Conservation (phyloP, 2,888 invertebrate genomes). For the Bombyx huttoni region DNA sequence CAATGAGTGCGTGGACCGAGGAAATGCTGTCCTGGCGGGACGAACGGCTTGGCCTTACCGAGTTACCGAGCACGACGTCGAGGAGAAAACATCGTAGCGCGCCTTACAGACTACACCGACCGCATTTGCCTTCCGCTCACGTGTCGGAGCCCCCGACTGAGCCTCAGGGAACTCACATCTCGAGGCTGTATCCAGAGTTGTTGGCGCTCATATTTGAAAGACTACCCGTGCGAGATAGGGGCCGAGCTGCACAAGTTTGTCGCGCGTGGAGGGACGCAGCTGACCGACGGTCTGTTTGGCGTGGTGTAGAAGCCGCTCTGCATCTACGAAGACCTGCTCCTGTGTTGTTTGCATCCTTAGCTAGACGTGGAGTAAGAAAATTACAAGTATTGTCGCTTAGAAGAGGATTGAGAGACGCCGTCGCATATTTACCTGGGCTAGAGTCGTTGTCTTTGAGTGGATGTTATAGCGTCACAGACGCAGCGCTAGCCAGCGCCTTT, state of each 20-base stretch:
- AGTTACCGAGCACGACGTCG: slow-evolving; percentile 47
- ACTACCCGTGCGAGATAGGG: slow-evolving; percentile 89
- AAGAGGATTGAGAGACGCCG: slow-evolving; percentile 86
- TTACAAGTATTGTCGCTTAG: slow-evolving; percentile 91
- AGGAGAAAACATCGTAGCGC: slow-evolving; percentile 72
- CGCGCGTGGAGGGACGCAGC: slow-evolving; percentile 92
- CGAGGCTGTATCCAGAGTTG: slow-evolving; percentile 92
- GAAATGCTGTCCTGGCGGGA: slow-evolving; percentile 64
- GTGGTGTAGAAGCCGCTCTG: slow-evolving; percentile 91
- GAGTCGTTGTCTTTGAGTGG: slow-evolving; percentile 92
- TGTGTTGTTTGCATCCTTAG: slow-evolving; percentile 87
- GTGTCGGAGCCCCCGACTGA: slow-evolving; percentile 58
- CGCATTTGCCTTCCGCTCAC: slow-evolving; percentile 68
- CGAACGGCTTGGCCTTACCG: slow-evolving; percentile 57
- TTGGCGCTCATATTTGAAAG: slow-evolving; percentile 92
- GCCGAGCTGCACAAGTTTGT: slow-evolving; percentile 92
- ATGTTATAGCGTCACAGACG: slow-evolving; percentile 93
- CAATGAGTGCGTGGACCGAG: slow-evolving; percentile 68
- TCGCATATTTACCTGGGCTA: slow-evolving; percentile 87
- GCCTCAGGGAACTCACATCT: slow-evolving; percentile 81
- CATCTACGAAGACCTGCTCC: slow-evolving; percentile 88
- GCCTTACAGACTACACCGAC: slow-evolving; percentile 78
- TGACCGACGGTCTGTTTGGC: slow-evolving; percentile 94
- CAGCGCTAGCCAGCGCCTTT: slow-evolving; percentile 87
- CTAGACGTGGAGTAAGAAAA: slow-evolving; percentile 88